Base-by-base conservation (phyloP, 2,888 invertebrate species). In the Lycia hirtaria region DNA sequence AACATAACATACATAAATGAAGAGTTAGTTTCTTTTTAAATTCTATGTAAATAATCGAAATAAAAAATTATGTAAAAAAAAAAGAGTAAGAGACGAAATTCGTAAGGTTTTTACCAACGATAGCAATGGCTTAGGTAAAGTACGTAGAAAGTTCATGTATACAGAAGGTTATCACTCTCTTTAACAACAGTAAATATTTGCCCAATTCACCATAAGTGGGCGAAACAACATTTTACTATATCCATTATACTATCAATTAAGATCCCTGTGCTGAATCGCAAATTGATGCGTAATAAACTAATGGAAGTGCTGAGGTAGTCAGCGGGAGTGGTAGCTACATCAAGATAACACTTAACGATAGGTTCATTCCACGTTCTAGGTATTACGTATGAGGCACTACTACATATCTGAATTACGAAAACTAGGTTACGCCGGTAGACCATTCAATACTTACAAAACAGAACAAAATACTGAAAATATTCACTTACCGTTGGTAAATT, bases 401-500 rank as follows among this genome's bases (percentile, higher is more conserved):
- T 38, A 43, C 45, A 28, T 6, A 5, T 30, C 2, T 10, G 20
- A 47, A 3, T 47, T 15, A 24, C 53, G 38, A 56, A 60, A 63
- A 54, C 41, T 53, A 59, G 54, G 67, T 67, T 63, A 65, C 57
- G 69, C 67, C 75, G 74, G 72, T 75, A 79, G 78, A 82, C 78
- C 76, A 73, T 65, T 63, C 53, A 50, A 49, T 44, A 62, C 57
- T 50, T 58, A 65, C 64, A 68, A 57, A 69, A 64, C 64, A 52
- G 20, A 60, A 60, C 53, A 45, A 62, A 60, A 6, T 43, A 56
- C 62, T 43, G 41, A 47, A 57, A 64, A 20, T 7, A 24, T 24
- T 62, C 61, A 78, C 83, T 84, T 77, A 84, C 84, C 78, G 73
- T 71, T 12, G 30, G 14, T 22, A 6, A 15, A 52, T 43, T 33